Percentiles rank a stretch among this genome's conserved stretches.
These are phyloP conservation scores for Andrena minutula DNA, from an alignment of 2,888 invertebrate species.

Conservation along the genomic window DNA sequence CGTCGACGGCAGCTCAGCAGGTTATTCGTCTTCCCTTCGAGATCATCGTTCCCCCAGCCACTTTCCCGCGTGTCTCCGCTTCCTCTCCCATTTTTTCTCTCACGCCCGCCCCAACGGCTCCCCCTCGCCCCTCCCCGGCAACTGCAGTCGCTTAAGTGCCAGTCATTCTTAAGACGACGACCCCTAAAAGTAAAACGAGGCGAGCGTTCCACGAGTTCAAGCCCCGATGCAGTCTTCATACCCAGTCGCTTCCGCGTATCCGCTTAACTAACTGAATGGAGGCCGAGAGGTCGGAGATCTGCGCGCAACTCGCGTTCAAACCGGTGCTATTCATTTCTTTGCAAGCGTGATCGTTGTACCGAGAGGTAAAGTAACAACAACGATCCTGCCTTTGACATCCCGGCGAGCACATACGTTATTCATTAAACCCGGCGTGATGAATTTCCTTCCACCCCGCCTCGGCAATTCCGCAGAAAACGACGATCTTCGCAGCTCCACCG, in stretches of 20 bases:
- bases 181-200: constrained; percentile 63
- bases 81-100: neutral
- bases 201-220: constrained; percentile 42
- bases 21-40: constrained; percentile 59
- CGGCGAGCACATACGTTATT: too few species aligned
- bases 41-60: constrained; percentile 43
- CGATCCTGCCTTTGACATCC: neutral
- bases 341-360: neutral
- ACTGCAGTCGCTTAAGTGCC: constrained; percentile 53
- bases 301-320: neutral
- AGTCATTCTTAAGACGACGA: constrained; percentile 59
- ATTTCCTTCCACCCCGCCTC: too few species aligned
- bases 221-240: constrained; percentile 30
- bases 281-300: constrained; percentile 33
- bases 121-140: constrained; percentile 1
- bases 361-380: neutral
- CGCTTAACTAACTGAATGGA: constrained; percentile 74
- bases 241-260: constrained; percentile 49
- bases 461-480: neutral
- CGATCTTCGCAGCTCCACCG: neutral
- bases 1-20: constrained; percentile 27
- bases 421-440: neutral
- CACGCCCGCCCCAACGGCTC: constrained; percentile 20
- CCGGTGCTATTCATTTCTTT: neutral
- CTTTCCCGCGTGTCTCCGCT: constrained; percentile 5